phyloP scores from a whole-genome alignment of 2,797 vertebrate species.

The Cossypha dichroa region DNA sequence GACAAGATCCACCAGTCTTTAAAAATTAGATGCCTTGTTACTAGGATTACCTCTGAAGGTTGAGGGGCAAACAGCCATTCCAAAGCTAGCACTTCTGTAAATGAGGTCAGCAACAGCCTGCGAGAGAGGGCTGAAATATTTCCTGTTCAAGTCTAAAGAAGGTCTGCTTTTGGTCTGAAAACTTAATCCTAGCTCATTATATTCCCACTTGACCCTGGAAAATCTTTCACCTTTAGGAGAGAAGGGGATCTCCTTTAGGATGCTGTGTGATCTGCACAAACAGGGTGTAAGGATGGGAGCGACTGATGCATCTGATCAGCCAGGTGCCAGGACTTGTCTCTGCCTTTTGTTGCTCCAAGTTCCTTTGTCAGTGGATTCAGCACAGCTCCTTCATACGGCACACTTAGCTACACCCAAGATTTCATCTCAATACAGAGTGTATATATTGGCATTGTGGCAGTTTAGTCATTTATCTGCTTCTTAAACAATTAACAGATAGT shows the following conservation, averaged over 20 bases:
- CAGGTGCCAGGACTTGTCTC: background rate
- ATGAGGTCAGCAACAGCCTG: background rate
- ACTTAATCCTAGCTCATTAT: background rate
- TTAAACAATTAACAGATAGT: background rate
- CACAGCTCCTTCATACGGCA: background rate
- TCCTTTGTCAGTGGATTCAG: background rate
- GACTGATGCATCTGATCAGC: rapidly evolving
- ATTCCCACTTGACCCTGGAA: background rate
- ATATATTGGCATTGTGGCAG: background rate
- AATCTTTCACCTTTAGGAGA: background rate
- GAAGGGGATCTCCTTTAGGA: background rate
- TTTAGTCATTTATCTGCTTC: background rate
- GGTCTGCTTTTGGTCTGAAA: background rate
- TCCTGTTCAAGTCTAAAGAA: background rate
- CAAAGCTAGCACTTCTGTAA: background rate
- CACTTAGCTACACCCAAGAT: background rate
- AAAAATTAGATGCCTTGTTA: background rate
- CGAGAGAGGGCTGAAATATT: background rate
- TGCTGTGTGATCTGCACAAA: background rate
- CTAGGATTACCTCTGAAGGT: background rate
- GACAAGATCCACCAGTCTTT: background rate
- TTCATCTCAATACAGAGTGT: rapidly evolving
- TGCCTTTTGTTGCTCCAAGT: background rate
- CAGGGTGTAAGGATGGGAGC: rapidly evolving
- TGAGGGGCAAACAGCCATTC: background rate